Evolutionary conservation across 1,140 invertebrate species (phyloP).

Genomic region (Drosophila ironensis): DNA sequence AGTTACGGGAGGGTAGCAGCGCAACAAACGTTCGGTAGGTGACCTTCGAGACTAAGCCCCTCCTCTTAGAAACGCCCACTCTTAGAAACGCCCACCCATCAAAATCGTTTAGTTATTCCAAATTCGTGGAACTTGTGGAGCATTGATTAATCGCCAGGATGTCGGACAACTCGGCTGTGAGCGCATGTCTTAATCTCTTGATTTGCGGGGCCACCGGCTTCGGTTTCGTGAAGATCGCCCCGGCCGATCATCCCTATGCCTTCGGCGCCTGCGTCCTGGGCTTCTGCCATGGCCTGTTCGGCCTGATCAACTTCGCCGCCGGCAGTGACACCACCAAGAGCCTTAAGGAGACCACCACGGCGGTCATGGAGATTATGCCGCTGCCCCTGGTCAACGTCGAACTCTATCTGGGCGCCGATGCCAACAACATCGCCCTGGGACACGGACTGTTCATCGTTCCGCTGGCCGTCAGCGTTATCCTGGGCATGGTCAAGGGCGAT

Average conservation of each 20-base stretch:
- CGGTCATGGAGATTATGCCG: conserved; percentile 53
- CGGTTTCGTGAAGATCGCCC: conserved; percentile 31
- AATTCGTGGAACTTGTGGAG: background rate
- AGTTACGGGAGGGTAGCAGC: too few species aligned
- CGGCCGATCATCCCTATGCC: conserved; percentile 56
- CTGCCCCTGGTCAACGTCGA: conserved; percentile 66
- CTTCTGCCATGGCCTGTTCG: conserved; percentile 58
- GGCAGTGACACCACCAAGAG: background rate
- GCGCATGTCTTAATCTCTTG: conserved; percentile 32
- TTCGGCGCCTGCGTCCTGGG: conserved; percentile 67
- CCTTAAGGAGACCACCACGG: conserved; percentile 1
- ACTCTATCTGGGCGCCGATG: conserved; percentile 38
- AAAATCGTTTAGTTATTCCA: too few species aligned
- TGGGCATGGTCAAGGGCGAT: conserved; percentile 9
- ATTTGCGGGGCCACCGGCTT: conserved; percentile 60
- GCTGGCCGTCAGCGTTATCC: conserved; percentile 35
- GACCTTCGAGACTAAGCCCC: too few species aligned
- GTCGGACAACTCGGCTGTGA: conserved; percentile 47
- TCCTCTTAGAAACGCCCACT: too few species aligned
- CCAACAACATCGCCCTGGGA: conserved; percentile 62
- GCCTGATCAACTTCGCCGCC: conserved; percentile 15
- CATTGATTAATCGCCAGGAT: conserved; percentile 8
- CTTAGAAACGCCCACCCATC: too few species aligned
- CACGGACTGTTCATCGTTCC: conserved; percentile 70
- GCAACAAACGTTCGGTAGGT: too few species aligned